A percentile compares a stretch with the other conserved stretches of the same genome.
Evolutionary conservation across 2,113 vertebrate genomes (phyloP).

Genomic region (Pteruthius melanotis): DNA sequence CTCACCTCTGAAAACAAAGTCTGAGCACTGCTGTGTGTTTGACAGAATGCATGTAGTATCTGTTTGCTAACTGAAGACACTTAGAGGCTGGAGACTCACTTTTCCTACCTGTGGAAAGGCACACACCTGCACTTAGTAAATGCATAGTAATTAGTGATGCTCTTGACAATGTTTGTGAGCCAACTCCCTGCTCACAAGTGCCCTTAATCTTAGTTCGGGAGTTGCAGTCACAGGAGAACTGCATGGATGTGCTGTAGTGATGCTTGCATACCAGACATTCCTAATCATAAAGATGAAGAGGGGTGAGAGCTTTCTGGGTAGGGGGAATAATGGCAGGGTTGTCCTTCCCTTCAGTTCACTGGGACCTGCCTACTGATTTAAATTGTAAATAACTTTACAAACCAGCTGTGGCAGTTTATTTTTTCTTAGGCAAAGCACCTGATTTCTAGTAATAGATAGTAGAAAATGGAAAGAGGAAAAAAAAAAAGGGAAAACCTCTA

Average conservation of each 20-base stretch:
- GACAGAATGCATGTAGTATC: neutral
- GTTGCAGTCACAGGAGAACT: neutral
- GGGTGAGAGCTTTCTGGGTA: neutral
- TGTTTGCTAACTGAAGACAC: neutral
- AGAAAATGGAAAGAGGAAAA: neutral
- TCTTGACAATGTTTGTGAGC: neutral
- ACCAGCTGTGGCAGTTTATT: neutral
- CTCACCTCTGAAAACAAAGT: neutral
- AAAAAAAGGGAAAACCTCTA: neutral
- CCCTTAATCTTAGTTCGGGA: neutral
- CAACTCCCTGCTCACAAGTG: neutral
- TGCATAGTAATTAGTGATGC: neutral
- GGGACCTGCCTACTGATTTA: neutral
- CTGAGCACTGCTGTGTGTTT: conserved; percentile 6
- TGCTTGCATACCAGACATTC: conserved; percentile 61
- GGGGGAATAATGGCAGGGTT: neutral
- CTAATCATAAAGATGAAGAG: conserved; percentile 19
- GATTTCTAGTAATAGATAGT: neutral
- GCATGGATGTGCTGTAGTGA: conserved; percentile 11
- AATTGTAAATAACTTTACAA: neutral
- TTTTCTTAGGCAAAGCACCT: neutral
- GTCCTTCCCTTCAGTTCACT: neutral
- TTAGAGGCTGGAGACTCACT: neutral
- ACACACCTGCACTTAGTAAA: neutral
- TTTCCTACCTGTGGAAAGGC: neutral